These are phyloP conservation scores for Psittacus erithacus DNA, from an alignment of 2,113 vertebrate species.

Conservation along the genomic window DNA sequence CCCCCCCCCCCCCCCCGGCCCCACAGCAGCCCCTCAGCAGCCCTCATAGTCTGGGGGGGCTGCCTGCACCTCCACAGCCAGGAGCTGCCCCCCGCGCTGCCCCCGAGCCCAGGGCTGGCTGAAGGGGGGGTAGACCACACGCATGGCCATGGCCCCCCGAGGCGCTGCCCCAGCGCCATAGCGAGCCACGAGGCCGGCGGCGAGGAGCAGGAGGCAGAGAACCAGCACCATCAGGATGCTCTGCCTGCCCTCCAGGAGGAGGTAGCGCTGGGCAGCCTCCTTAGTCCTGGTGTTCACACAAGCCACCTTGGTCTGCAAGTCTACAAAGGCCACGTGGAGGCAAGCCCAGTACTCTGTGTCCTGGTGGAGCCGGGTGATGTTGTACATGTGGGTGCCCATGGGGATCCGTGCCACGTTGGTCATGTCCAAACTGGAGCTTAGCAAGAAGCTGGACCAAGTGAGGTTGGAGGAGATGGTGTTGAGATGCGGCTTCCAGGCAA, in stretches of 20 bases:
- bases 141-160: constrained; percentile 1
- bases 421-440: constrained; percentile 41
- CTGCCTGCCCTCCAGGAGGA: constrained; percentile 63
- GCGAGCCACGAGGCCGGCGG: constrained; percentile 39
- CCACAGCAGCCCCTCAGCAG: constrained; percentile 36
- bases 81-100: constrained; percentile 23
- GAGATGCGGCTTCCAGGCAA: constrained; percentile 83
- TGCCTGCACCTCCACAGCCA: constrained; percentile 57
- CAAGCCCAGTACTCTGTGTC: constrained; percentile 89
- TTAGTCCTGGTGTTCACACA: constrained; percentile 82
- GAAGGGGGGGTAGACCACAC: constrained; percentile 66
- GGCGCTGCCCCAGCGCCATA: neutral
- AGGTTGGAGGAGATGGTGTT: constrained; percentile 87
- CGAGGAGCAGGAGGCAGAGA: constrained; percentile 78
- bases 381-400: constrained; percentile 86
- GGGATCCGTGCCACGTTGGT: constrained; percentile 82
- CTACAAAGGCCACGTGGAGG: constrained; percentile 79
- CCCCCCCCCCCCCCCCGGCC: no score
- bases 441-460: constrained; percentile 81
- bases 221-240: constrained; percentile 72
- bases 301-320: constrained; percentile 73
- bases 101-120: constrained; percentile 68
- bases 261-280: constrained; percentile 63
- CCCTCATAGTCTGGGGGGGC: constrained; percentile 55
- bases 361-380: constrained; percentile 88